Percentiles rank a stretch among this genome's conserved stretches.
These are phyloP conservation scores for Dioctria linearis DNA, from an alignment of 2,888 invertebrate species.

Conservation along the genomic window DNA sequence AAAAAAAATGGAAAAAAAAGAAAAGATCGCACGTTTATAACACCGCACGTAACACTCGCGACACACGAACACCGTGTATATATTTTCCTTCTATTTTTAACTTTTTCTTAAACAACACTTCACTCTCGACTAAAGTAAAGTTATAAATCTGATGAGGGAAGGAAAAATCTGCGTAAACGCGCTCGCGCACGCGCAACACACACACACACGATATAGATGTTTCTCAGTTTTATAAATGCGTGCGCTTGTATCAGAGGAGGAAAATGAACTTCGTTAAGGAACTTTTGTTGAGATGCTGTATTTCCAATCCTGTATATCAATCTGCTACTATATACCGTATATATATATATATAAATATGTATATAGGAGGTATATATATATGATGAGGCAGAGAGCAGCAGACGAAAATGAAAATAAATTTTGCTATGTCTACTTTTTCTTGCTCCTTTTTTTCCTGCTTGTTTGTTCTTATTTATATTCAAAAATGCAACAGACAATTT, in stretches of 20 bases:
- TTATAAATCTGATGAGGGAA: conserved; percentile 9
- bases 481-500: background rate
- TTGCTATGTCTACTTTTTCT: conserved; percentile 19
- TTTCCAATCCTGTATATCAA: background rate
- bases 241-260: conserved; percentile 39
- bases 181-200: conserved; percentile 7
- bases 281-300: background rate
- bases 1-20: background rate
- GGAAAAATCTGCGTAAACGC: conserved; percentile 42
- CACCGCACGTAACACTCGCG: conserved; percentile 56
- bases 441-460: background rate
- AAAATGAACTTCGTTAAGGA: conserved; percentile 50
- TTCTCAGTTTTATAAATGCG: background rate
- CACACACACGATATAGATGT: background rate
- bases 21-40: conserved; percentile 38
- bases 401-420: conserved; percentile 46
- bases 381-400: background rate
- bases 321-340: too few relatives aligned
- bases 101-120: conserved; percentile 38
- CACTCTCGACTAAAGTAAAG: conserved; percentile 13
- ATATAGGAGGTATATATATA: too few relatives aligned
- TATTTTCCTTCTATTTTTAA: conserved; percentile 57
- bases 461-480: background rate
- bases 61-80: conserved; percentile 55
- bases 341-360: too few relatives aligned